Evolutionary conservation across 1,140 invertebrate genomes (phyloP).

Genomic region (Dendroctonus valens): DNA sequence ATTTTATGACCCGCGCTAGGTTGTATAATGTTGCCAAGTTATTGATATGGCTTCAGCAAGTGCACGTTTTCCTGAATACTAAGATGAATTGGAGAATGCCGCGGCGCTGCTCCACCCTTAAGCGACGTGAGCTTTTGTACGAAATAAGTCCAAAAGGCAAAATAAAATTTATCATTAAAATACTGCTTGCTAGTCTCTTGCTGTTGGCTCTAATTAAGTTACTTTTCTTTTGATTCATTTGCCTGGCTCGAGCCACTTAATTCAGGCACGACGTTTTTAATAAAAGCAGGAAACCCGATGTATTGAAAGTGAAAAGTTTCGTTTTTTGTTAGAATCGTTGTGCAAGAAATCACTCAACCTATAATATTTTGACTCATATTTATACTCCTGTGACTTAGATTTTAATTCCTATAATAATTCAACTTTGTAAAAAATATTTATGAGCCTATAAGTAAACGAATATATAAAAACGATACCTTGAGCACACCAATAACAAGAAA

Average conservation of each 20-base stretch:
- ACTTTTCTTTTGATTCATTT: constrained; percentile 3
- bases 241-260: not conserved
- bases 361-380: no score
- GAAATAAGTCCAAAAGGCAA: constrained; percentile 1
- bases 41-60: not conserved
- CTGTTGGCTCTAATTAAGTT: constrained; percentile 12
- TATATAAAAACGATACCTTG: no score
- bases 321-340: not conserved
- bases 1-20: not conserved
- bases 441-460: no score
- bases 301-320: not conserved
- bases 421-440: no score
- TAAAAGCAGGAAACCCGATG: not conserved
- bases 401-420: no score
- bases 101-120: not conserved
- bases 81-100: no score
- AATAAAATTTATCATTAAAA: constrained; percentile 18
- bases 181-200: not conserved
- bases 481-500: no score
- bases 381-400: no score
- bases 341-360: not conserved
- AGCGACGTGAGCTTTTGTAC: not conserved
- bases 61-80: not conserved
- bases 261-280: not conserved
- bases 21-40: not conserved